A percentile compares a stretch with the other conserved stretches of the same genome.
phyloP scores from a whole-genome alignment of 2,797 vertebrate genomes.

The Spondyliosoma cantharus region DNA sequence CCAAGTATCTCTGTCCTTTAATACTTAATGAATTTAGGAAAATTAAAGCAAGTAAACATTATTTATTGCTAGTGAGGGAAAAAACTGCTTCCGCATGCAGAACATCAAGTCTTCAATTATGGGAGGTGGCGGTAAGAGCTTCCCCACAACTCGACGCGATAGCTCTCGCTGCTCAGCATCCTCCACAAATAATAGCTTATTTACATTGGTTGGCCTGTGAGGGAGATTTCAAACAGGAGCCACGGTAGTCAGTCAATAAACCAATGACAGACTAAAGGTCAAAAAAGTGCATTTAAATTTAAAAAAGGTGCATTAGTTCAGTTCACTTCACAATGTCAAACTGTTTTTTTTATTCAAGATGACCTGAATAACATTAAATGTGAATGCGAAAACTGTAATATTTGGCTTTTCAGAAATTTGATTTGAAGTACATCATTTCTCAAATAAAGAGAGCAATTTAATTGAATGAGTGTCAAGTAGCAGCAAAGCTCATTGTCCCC shows the following conservation, averaged over 20 bases:
- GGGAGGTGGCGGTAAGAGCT: constrained; percentile 35
- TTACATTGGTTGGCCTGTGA: constrained; percentile 31
- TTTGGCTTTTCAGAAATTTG: not conserved
- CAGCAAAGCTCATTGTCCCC: not conserved
- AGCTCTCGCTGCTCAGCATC: constrained; percentile 30
- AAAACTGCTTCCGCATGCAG: constrained; percentile 17
- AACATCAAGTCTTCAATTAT: constrained; percentile 17
- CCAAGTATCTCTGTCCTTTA: constrained; percentile 1
- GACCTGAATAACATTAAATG: not conserved
- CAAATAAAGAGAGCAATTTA: not conserved
- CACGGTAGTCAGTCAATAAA: constrained; percentile 49
- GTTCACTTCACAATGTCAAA: not conserved
- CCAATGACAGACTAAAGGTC: constrained; percentile 41
- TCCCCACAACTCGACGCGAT: constrained; percentile 13
- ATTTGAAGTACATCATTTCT: not conserved
- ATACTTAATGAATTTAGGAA: not conserved
- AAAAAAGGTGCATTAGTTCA: constrained; percentile 23
- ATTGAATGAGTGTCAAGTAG: not conserved
- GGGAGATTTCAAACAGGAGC: constrained; percentile 26
- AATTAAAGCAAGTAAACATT: constrained; percentile 14
- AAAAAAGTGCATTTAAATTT: constrained; percentile 32
- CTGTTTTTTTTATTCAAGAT: not conserved
- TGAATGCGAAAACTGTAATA: not conserved
- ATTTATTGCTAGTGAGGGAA: not conserved
- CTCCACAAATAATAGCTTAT: constrained; percentile 42